phyloP scores from a whole-genome alignment of 2,113 vertebrate genomes.

The Tenrec ecaudatus region DNA sequence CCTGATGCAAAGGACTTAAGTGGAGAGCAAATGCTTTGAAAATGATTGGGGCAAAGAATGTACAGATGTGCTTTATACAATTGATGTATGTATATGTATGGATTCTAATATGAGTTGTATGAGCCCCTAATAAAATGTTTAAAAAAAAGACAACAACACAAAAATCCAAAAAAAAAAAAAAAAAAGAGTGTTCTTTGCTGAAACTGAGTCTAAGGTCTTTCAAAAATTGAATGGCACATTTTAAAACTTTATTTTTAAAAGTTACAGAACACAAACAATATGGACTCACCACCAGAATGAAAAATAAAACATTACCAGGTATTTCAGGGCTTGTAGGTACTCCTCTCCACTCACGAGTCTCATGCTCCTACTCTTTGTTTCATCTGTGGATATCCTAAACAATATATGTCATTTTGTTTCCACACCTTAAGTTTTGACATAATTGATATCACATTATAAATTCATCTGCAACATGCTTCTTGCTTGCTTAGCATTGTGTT shows the following conservation, averaged over 20 bases:
- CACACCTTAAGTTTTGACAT: background rate
- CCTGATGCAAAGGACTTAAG: no score
- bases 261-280: background rate
- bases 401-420: background rate
- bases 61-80: no score
- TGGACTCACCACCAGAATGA: background rate
- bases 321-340: background rate
- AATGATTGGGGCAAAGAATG: no score
- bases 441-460: background rate
- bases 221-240: background rate
- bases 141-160: no score
- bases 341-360: background rate
- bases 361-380: background rate
- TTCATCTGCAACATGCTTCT: background rate
- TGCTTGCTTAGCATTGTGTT: background rate
- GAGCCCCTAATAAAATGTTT: no score
- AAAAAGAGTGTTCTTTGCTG: background rate
- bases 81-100: no score
- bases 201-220: background rate
- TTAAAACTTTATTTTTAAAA: background rate
- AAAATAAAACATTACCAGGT: conserved; percentile 6
- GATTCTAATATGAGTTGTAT: no score
- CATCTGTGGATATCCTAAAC: background rate
- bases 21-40: no score
- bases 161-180: no score